phyloP scores from a whole-genome alignment of 64 coral and sea anemone species.

The Astreopora myriophthalma region DNA sequence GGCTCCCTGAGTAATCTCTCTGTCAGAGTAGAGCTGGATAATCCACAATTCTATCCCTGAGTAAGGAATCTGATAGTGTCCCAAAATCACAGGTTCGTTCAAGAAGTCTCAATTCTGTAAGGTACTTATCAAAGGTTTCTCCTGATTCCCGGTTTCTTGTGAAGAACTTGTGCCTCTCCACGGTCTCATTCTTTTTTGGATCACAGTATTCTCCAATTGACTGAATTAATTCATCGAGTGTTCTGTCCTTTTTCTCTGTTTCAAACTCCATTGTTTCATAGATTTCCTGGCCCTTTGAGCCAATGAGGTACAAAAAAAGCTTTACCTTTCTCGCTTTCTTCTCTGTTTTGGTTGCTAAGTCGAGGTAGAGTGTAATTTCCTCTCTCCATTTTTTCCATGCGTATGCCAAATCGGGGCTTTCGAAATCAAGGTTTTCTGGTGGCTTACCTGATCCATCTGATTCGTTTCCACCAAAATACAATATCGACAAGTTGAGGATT shows the following conservation, averaged over 20 bases:
- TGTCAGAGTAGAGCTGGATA: neutral
- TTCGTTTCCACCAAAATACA: no score
- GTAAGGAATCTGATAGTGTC: slow-evolving; percentile 14
- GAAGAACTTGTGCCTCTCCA: slow-evolving; percentile 44
- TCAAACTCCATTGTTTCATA: slow-evolving; percentile 29
- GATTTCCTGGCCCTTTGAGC: neutral
- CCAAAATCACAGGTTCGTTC: slow-evolving; percentile 44
- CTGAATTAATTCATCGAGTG: neutral
- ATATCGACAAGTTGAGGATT: no score
- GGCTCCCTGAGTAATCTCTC: slow-evolving; percentile 8
- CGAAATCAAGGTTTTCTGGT: neutral
- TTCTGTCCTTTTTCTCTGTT: neutral
- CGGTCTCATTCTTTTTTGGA: slow-evolving; percentile 46
- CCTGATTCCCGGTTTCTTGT: slow-evolving; percentile 10
- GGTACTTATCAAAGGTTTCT: slow-evolving; percentile 26
- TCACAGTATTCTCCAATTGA: slow-evolving; percentile 41
- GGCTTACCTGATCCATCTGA: neutral
- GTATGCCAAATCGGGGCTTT: slow-evolving; percentile 24
- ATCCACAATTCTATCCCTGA: slow-evolving; percentile 40
- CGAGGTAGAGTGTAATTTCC: slow-evolving; percentile 43
- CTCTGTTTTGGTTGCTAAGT: slow-evolving; percentile 17
- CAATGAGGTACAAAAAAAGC: slow-evolving; percentile 58
- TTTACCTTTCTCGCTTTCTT: slow-evolving; percentile 59
- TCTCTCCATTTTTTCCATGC: slow-evolving; percentile 60
- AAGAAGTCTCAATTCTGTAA: slow-evolving; percentile 55